Base-by-base conservation (phyloP, 2,888 invertebrate genomes). In the Plebejus anna region DNA sequence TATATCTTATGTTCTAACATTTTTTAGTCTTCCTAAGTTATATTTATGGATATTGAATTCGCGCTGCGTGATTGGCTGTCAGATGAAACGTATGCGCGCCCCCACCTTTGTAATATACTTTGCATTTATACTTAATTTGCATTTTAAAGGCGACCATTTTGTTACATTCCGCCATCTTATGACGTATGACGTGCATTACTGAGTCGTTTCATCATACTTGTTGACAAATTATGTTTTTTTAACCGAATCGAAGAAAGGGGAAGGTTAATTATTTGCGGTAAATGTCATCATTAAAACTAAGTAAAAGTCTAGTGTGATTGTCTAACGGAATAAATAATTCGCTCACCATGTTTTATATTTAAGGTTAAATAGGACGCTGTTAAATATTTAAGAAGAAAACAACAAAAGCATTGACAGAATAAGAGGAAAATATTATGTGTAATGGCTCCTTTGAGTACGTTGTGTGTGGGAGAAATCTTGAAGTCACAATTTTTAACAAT, bases 401-500 rank as follows among this genome's bases (percentile, higher is more conserved):
- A 4, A 11, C 3, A 11, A 9, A 66, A 66, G 4, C 3, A 13
- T 66, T 32, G 66, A 66, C 66, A 66, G 32, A 22, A 32, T 36
- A 13, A 13, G 36, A 66, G 28, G 11, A 16, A 66, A 66, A 66
- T 13, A 32, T 66, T 13, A 32, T 66, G 22, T 66, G 28, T 32
- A 1, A 1, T 32, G 13, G 66, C 66, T 32, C 32, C 28, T 66
- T 66, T 66, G 13, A 11, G 32, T 32, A 32, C 13, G 13, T 13
- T 1, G 71, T 11, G 16, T 38, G n/a, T 16, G 22, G 36, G n/a
- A 32, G n/a, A 7, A 70, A 77, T 76, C 76, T 13, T 78, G n/a
- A 75, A 59, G 77, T 78, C 77, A 78, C 77, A 78, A 76, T 76
- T 76, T 72, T 76, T 72, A 51, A 66, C 66, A 55, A 76, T 76